Evolutionary conservation across 1,140 invertebrate genomes (phyloP).

Genomic region (Portunus trituberculatus): DNA sequence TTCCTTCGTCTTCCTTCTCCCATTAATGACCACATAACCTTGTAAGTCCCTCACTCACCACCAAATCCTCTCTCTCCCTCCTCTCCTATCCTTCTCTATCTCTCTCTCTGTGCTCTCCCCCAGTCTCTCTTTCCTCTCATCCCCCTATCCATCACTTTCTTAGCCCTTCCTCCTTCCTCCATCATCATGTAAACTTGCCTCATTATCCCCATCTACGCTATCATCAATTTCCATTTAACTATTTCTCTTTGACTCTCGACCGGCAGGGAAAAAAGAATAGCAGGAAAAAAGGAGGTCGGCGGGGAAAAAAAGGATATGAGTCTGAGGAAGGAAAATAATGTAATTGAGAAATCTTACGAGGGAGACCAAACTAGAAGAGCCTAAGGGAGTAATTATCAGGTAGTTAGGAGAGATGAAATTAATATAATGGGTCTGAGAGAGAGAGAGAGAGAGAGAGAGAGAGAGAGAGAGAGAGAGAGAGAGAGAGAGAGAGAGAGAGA

Average conservation of each 20-base stretch:
- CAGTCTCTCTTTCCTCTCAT: background rate
- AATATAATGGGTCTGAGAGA: background rate
- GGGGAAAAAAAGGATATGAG: background rate
- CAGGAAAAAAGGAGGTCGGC: background rate
- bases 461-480: background rate
- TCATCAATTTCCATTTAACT: slow-evolving; percentile 11
- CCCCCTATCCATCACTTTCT: background rate
- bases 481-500: background rate
- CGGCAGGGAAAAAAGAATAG: background rate
- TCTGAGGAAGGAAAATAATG: background rate
- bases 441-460: background rate
- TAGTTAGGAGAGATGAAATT: background rate
- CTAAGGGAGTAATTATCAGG: background rate
- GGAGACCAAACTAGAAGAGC: background rate
- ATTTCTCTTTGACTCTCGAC: background rate
- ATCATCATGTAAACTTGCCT: background rate
- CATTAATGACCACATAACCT: too few relatives aligned
- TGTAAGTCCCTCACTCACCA: too few relatives aligned
- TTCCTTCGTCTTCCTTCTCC: background rate
- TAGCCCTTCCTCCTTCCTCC: background rate
- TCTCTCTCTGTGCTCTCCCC: background rate
- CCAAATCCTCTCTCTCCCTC: too few relatives aligned
- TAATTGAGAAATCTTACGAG: background rate
- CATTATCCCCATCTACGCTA: background rate
- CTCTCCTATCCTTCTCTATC: background rate